These are phyloP conservation scores for Bombus turneri DNA, from an alignment of 1,140 invertebrate species.

Conservation along the genomic window DNA sequence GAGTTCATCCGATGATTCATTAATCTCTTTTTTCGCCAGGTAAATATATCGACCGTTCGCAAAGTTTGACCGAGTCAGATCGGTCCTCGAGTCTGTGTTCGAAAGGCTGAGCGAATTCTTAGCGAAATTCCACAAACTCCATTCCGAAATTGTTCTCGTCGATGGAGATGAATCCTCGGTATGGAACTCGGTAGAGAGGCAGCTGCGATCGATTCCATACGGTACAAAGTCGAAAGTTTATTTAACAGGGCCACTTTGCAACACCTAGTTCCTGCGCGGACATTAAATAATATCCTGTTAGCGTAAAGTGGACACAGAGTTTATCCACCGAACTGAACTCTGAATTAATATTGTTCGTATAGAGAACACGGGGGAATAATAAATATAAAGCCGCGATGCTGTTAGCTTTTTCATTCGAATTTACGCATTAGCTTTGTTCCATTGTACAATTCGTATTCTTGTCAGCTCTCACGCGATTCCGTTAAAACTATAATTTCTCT, in stretches of 20 bases:
- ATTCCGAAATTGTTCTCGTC: constrained; percentile 51
- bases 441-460: constrained; percentile 1
- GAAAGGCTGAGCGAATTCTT: constrained; percentile 54
- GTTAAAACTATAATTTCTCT: constrained; percentile 18
- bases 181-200: background rate
- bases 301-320: constrained; percentile 12
- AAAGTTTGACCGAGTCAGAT: constrained; percentile 43
- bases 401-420: constrained; percentile 30
- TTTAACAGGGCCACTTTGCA: constrained; percentile 31
- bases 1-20: constrained; percentile 35
- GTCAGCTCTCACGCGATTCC: background rate
- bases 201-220: constrained; percentile 25
- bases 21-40: constrained; percentile 45
- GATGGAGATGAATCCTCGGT: constrained; percentile 24
- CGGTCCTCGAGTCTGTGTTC: background rate
- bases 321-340: constrained; percentile 12
- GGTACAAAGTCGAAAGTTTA: constrained; percentile 47
- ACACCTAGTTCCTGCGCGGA: background rate
- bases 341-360: constrained; percentile 28
- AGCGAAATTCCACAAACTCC: constrained; percentile 58
- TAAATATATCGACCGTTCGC: constrained; percentile 28
- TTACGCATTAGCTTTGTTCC: constrained; percentile 1
- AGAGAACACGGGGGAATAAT: constrained; percentile 10
- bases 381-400: constrained; percentile 21
- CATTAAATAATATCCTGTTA: constrained; percentile 38